phyloP scores from a whole-genome alignment of 2,113 vertebrate genomes.

The Dendrocopos noguchii region DNA sequence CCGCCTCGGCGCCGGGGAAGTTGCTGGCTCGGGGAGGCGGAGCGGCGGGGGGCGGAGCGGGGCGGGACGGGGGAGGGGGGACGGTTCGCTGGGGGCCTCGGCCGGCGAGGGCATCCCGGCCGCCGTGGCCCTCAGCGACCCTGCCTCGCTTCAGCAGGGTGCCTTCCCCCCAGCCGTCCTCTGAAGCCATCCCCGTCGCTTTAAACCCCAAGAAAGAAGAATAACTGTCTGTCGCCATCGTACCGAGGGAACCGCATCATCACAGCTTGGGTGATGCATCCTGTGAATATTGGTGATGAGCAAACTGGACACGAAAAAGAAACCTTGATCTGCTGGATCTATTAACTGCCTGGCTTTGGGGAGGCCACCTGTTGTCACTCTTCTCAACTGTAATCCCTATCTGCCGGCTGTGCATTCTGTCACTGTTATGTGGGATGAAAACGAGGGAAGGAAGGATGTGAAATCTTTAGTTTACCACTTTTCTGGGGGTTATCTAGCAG shows the following conservation, averaged over 20 bases:
- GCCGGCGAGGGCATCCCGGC: no score
- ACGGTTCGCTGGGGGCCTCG: not conserved
- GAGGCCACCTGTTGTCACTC: constrained; percentile 30
- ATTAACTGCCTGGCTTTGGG: not conserved
- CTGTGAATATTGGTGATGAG: not conserved
- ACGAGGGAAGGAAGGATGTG: not conserved
- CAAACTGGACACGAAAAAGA: not conserved
- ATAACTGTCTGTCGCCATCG: not conserved
- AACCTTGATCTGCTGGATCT: not conserved
- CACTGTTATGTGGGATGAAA: not conserved
- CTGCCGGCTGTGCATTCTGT: not conserved
- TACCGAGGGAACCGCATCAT: not conserved
- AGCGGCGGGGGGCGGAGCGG: not conserved
- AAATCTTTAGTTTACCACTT: not conserved
- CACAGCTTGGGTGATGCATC: not conserved
- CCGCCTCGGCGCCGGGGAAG: not conserved
- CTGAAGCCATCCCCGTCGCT: fast-evolving
- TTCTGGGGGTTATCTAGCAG: not conserved
- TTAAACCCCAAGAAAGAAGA: not conserved
- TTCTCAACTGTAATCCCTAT: not conserved
- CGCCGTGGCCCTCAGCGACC: not conserved
- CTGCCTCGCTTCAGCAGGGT: not conserved
- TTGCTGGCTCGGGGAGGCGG: constrained; percentile 1
- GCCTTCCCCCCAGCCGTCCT: not conserved
- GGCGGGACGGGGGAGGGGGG: not conserved